phyloP scores from a whole-genome alignment of 2,888 invertebrate genomes.

The Linyphia triangularis region DNA sequence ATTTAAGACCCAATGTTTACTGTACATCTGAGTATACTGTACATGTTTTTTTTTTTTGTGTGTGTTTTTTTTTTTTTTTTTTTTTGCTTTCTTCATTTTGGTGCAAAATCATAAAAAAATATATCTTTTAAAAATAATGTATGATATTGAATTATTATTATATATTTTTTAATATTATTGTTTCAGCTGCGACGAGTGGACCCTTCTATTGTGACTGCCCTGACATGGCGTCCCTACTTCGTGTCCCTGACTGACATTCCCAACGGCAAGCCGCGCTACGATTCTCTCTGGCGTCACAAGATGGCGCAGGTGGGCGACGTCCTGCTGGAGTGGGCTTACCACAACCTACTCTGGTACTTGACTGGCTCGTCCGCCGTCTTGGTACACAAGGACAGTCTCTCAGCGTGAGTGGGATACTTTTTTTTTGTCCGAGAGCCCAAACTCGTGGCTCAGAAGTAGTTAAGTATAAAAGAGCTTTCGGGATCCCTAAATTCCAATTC shows the following conservation, averaged over 20 bases:
- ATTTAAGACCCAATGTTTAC: too few relatives aligned
- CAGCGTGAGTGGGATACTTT: conserved; percentile 77
- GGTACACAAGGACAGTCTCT: conserved; percentile 85
- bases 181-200: conserved; percentile 81
- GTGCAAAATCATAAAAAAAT: too few relatives aligned
- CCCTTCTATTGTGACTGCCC: conserved; percentile 86
- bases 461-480: too few relatives aligned
- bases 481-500: too few relatives aligned
- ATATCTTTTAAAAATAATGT: too few relatives aligned
- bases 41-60: too few relatives aligned
- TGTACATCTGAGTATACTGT: too few relatives aligned
- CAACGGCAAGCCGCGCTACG: conserved; percentile 79
- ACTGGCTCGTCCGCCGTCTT: conserved; percentile 85
- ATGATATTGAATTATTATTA: neutral
- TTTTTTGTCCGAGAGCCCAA: too few relatives aligned
- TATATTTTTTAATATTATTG: neutral
- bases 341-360: conserved; percentile 82
- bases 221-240: conserved; percentile 87
- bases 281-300: conserved; percentile 81
- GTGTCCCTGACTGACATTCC: conserved; percentile 83
- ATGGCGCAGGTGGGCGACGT: conserved; percentile 82
- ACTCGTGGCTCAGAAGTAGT: too few relatives aligned
- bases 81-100: too few relatives aligned
- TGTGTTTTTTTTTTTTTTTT: too few relatives aligned
- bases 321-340: conserved; percentile 83